Evolutionary conservation across 2,797 vertebrate species (phyloP).

Genomic region (Tadarida brasiliensis): DNA sequence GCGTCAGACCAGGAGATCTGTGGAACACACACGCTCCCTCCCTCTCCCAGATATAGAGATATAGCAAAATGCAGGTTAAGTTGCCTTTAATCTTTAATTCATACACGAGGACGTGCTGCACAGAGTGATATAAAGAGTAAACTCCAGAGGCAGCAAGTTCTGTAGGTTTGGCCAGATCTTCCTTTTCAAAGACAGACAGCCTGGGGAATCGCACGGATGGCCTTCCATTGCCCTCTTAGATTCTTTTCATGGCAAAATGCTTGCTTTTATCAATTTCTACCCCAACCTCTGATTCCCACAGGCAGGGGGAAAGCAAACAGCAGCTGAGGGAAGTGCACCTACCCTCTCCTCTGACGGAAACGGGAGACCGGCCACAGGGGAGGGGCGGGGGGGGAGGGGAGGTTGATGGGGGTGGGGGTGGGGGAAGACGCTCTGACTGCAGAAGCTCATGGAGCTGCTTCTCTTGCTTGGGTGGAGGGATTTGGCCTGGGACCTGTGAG

Average conservation of each 20-base stretch:
- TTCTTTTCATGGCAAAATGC: slow-evolving; percentile 89
- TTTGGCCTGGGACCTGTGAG: slow-evolving; percentile 76
- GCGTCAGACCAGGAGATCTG: slow-evolving; percentile 34
- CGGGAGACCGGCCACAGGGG: slow-evolving; percentile 72
- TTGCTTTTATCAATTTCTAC: slow-evolving; percentile 88
- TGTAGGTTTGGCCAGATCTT: slow-evolving; percentile 86
- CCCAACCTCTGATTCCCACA: slow-evolving; percentile 86
- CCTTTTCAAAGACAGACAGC: slow-evolving; percentile 90
- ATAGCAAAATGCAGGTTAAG: slow-evolving; percentile 86
- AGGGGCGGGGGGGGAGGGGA: slow-evolving; percentile 12
- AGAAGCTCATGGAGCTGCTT: slow-evolving; percentile 73
- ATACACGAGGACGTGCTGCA: slow-evolving; percentile 83
- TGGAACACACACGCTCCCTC: background rate
- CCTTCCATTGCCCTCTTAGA: slow-evolving; percentile 89
- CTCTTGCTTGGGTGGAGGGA: slow-evolving; percentile 86
- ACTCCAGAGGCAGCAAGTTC: slow-evolving; percentile 86
- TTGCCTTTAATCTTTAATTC: slow-evolving; percentile 89
- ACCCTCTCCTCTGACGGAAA: slow-evolving; percentile 79
- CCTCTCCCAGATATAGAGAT: slow-evolving; percentile 71
- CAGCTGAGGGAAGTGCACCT: slow-evolving; percentile 80
- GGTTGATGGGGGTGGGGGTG: background rate
- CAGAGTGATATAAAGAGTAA: slow-evolving; percentile 83
- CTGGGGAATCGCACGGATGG: slow-evolving; percentile 89
- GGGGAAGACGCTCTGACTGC: slow-evolving; percentile 47
- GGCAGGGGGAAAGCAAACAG: slow-evolving; percentile 87